Percentiles rank a stretch among this genome's conserved stretches.
Evolutionary conservation across 2,113 vertebrate genomes (phyloP).

Genomic region (Chlorodrepanis virens): DNA sequence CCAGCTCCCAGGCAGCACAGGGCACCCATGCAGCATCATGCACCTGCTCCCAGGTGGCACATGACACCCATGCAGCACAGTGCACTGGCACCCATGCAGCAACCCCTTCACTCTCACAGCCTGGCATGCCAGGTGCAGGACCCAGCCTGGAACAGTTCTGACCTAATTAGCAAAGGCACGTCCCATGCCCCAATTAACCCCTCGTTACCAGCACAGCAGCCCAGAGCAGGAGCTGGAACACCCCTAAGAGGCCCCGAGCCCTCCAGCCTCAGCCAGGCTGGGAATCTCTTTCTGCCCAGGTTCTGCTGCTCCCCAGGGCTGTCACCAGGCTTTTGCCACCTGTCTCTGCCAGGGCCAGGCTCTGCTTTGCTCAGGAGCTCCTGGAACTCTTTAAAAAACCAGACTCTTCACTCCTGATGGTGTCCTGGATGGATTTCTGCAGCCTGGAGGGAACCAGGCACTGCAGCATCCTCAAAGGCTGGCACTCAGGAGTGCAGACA

Average conservation of each 20-base stretch:
- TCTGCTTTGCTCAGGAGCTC: background rate
- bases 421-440: background rate
- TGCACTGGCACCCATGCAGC: too few species aligned
- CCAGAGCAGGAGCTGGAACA: background rate
- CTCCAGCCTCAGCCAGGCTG: background rate
- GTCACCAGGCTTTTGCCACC: background rate
- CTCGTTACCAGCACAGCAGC: background rate
- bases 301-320: background rate
- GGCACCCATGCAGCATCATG: too few species aligned
- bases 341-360: background rate
- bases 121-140: fast-evolving
- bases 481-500: background rate
- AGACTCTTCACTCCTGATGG: background rate
- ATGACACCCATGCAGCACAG: too few species aligned
- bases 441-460: background rate
- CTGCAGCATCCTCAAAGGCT: background rate
- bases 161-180: background rate
- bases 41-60: too few species aligned
- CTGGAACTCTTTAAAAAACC: background rate
- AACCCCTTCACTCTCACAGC: background rate
- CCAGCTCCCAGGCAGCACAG: fast-evolving
- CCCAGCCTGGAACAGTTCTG: fast-evolving
- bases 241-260: background rate
- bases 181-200: background rate
- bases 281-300: background rate